Evolutionary conservation across 2,113 vertebrate species (phyloP).

Genomic region (Pterocles gutturalis): DNA sequence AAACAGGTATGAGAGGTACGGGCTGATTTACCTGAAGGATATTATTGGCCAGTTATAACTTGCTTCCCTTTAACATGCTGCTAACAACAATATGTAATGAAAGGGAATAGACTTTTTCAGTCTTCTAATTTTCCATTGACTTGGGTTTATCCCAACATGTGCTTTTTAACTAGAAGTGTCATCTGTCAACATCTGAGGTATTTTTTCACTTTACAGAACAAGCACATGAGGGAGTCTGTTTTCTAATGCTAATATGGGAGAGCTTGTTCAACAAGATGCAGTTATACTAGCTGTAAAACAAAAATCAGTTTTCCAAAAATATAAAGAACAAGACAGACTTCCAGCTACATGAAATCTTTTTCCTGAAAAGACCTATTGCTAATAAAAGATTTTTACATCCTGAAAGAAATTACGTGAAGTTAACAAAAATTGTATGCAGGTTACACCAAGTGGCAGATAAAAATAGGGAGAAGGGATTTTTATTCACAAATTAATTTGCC

Average conservation of each 20-base stretch:
- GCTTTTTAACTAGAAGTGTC: not conserved
- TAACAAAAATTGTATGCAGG: not conserved
- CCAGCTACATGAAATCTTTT: not conserved
- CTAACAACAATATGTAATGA: not conserved
- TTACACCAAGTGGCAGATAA: not conserved
- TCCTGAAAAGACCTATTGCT: not conserved
- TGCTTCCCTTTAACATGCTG: not conserved
- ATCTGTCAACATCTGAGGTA: not conserved
- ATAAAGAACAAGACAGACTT: not conserved
- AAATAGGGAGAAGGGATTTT: not conserved
- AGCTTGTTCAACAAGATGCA: not conserved
- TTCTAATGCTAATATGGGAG: not conserved
- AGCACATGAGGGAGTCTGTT: not conserved
- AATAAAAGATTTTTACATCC: not conserved
- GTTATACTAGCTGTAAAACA: not conserved
- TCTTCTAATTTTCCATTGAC: not conserved
- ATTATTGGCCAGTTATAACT: not conserved
- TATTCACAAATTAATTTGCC: not conserved
- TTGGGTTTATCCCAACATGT: not conserved
- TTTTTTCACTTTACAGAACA: not conserved
- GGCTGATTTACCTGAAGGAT: not conserved
- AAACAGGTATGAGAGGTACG: not conserved
- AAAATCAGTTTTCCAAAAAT: not conserved
- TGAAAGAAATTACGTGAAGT: not conserved
- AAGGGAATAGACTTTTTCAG: not conserved